Evolutionary conservation across 2,797 vertebrate genomes (phyloP), one percentile per base, ranked within the genome.

Genomic region (Silurus aristotelis): DNA sequence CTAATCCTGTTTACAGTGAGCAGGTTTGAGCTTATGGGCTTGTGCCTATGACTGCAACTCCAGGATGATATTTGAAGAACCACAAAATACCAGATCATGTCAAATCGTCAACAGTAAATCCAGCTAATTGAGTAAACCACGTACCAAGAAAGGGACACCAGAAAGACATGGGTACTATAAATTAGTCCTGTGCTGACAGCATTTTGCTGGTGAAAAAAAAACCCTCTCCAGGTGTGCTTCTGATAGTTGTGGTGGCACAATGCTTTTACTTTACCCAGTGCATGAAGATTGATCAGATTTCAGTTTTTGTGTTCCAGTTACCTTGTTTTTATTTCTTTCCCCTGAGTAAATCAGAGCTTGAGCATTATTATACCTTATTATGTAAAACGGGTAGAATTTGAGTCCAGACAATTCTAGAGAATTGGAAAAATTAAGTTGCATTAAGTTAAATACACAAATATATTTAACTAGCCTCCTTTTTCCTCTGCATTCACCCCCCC

Each of bases 181-280:
- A 8, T 5, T 52, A 2, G 14, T 43, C 20, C 48, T 58, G 38
- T 78, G 15, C 67, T 85, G 76, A 63, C 56, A 80, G 64, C 43
- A 63, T 46, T 61, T 61, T 31, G 67, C 27, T 68, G 63, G 19
- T 31, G 64, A 52, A 71, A 60, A 52, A 20, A 1, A 71, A 80
- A 79, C 38, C 8, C 22, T 81, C 46, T 66, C 13, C 84, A 81
- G 68, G 78, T 66, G 68, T 81, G 19, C 56, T 43, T 12, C 55
- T 31, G 38, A 52, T 63, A 48, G 58, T 6, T 64, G 19, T 48
- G 31, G 19, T 52, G 22, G 15, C 3, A n/a, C 73, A 56, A 27
- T 76, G 48, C 2, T 6, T 6, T 19, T 31, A 31, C 12, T 46
- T 46, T 52, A 52, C 48, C 6, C 48, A 0, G 10, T 63, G 19